Evolutionary conservation across 2,113 vertebrate species (phyloP).

Genomic region (Bubo bubo): DNA sequence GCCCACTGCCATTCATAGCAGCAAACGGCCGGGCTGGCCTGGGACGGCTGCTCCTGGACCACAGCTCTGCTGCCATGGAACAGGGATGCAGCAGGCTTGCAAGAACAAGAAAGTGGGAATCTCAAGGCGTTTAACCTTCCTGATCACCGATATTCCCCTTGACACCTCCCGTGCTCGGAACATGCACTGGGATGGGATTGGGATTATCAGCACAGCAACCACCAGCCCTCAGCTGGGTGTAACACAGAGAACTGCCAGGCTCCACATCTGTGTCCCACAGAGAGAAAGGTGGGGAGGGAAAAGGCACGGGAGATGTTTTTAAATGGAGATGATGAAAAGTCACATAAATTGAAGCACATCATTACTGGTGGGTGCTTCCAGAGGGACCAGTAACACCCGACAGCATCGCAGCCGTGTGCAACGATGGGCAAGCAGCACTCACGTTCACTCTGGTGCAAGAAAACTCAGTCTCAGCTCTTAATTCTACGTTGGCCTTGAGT

Average conservation of each 20-base stretch:
- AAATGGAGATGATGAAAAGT: neutral
- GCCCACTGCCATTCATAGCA: no score
- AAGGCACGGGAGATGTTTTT: neutral
- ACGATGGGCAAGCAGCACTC: neutral
- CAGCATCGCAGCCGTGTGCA: neutral
- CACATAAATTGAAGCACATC: neutral
- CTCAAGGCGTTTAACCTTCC: neutral
- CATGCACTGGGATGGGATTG: neutral
- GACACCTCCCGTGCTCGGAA: neutral
- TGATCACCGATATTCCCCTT: neutral
- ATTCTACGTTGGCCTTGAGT: neutral
- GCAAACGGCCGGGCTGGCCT: neutral
- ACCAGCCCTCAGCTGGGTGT: neutral
- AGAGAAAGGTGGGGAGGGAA: neutral
- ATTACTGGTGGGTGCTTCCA: neutral
- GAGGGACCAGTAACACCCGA: neutral
- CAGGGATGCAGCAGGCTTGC: neutral
- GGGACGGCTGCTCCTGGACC: neutral
- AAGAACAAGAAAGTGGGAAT: neutral
- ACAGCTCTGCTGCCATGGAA: neutral
- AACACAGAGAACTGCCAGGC: neutral
- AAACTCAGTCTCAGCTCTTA: neutral
- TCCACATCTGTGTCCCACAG: neutral
- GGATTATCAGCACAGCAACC: neutral
- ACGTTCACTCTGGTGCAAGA: neutral